These are phyloP conservation scores for Tipula helvola DNA, from an alignment of 2,888 invertebrate species.

Conservation along the genomic window DNA sequence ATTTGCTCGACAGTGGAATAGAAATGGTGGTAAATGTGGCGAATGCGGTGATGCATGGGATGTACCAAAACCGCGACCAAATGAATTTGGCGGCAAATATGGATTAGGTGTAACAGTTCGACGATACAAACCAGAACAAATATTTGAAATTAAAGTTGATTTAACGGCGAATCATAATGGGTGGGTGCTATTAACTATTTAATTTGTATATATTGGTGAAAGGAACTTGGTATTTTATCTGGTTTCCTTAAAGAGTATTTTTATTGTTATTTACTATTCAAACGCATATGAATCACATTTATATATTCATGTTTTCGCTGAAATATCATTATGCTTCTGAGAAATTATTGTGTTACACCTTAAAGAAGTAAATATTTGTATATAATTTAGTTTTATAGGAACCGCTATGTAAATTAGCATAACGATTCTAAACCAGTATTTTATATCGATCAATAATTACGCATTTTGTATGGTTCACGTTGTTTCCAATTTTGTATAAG, in stretches of 20 bases:
- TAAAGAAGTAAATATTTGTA: background rate
- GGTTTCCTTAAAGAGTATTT: background rate
- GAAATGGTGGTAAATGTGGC: slow-evolving; percentile 73
- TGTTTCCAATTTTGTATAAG: background rate
- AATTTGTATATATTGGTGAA: background rate
- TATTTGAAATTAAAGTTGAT: slow-evolving; percentile 63
- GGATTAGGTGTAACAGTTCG: slow-evolving; percentile 71
- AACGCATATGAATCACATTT: background rate
- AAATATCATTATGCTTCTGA: background rate
- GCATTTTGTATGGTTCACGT: background rate
- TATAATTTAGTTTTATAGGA: background rate
- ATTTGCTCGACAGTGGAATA: slow-evolving; percentile 69
- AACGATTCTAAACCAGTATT: background rate
- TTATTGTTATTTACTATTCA: background rate
- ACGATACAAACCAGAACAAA: slow-evolving; percentile 53
- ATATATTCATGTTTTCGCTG: background rate
- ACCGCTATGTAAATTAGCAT: background rate
- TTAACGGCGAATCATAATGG: slow-evolving; percentile 82
- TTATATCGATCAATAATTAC: background rate
- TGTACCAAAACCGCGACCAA: slow-evolving; percentile 51
- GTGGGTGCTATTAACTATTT: slow-evolving; percentile 19
- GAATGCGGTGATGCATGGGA: slow-evolving; percentile 82
- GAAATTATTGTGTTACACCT: background rate
- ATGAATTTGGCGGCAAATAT: slow-evolving; percentile 74
- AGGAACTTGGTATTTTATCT: background rate